These are phyloP conservation scores for Dermolepida albohirtum DNA, from an alignment of 2,888 invertebrate genomes.

Conservation along the genomic window DNA sequence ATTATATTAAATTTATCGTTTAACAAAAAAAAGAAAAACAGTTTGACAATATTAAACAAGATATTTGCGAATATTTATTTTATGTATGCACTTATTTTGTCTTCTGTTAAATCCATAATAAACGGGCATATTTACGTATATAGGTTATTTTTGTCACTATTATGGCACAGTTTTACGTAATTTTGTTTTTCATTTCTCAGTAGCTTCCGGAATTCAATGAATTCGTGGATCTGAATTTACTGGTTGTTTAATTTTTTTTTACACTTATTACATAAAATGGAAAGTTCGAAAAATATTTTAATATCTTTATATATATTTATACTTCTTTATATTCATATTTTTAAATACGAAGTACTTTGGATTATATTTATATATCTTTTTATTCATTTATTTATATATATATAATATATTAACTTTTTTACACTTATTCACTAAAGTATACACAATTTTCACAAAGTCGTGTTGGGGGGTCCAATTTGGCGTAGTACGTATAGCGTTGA, in stretches of 20 bases:
- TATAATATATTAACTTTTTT: constrained; percentile 54
- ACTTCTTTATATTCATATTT: constrained; percentile 40
- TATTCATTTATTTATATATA: constrained; percentile 38
- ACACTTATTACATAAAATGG: constrained; percentile 45
- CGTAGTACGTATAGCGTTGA: constrained; percentile 58
- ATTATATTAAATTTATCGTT: background rate
- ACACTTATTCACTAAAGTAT: constrained; percentile 63
- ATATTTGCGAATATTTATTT: constrained; percentile 4
- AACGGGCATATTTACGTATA: constrained; percentile 51
- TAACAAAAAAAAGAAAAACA: constrained; percentile 5
- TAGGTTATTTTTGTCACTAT: constrained; percentile 50
- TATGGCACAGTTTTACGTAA: constrained; percentile 53
- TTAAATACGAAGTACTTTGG: constrained; percentile 58
- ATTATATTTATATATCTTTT: constrained; percentile 58
- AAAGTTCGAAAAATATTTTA: constrained; percentile 50
- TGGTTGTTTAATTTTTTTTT: constrained; percentile 16
- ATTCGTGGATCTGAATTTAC: constrained; percentile 6
- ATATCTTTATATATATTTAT: constrained; percentile 32
- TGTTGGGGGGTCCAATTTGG: constrained; percentile 57
- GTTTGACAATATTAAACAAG: constrained; percentile 8
- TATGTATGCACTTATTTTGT: constrained; percentile 19
- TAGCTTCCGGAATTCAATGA: background rate
- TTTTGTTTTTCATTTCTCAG: constrained; percentile 5
- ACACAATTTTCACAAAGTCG: constrained; percentile 61
- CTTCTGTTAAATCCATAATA: constrained; percentile 18